Evolutionary conservation across 2,888 invertebrate genomes (phyloP).

Genomic region (Epirrhoe tristata): DNA sequence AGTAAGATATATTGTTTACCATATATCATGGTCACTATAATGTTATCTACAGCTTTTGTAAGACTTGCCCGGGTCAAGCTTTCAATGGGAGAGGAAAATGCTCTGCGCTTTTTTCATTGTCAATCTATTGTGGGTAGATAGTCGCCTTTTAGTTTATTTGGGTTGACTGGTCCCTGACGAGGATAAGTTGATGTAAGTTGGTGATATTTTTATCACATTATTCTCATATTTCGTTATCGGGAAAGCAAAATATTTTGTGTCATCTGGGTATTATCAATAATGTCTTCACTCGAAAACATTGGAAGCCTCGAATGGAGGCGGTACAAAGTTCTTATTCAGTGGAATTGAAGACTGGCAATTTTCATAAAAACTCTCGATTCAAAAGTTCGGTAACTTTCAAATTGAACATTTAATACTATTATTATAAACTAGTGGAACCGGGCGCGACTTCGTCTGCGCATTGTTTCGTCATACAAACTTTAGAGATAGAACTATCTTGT

Average conservation of each 20-base stretch:
- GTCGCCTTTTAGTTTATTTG: constrained; percentile 49
- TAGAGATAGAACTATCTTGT: no score
- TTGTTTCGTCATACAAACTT: no score
- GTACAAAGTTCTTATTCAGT: no score
- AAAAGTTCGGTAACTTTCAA: no score
- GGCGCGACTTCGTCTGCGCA: no score
- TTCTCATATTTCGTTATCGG: constrained; percentile 8
- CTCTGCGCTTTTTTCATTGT: constrained; percentile 51
- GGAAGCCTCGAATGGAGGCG: no score
- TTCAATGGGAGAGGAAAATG: constrained; percentile 55
- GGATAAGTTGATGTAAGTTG: constrained; percentile 23
- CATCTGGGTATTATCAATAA: background rate
- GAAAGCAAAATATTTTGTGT: constrained; percentile 2
- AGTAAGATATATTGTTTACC: constrained; percentile 1
- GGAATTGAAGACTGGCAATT: no score
- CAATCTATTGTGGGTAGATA: constrained; percentile 54
- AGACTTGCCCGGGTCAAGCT: constrained; percentile 58
- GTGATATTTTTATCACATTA: constrained; percentile 23
- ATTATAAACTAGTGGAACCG: no score
- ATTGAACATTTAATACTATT: no score
- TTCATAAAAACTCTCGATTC: no score
- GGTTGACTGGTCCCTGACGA: constrained; percentile 31
- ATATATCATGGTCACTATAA: constrained; percentile 40
- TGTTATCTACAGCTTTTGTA: constrained; percentile 53
- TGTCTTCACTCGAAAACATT: no score